phyloP scores from a whole-genome alignment of 2,888 invertebrate species.

The Thysanoteuthis rhombus region DNA sequence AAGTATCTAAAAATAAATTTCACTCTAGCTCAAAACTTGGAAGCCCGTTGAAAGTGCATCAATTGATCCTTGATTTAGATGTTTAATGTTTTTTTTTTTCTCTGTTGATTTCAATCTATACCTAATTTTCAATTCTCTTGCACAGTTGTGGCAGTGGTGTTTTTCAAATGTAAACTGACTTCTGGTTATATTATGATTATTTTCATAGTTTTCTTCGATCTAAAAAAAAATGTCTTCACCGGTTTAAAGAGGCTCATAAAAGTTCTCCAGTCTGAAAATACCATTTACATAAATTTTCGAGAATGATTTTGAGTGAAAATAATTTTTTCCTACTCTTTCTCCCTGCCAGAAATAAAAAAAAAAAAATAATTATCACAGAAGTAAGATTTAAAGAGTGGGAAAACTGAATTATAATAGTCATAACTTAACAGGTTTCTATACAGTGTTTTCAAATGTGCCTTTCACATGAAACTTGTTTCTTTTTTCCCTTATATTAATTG shows the following conservation, averaged over 20 bases:
- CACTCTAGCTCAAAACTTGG: too few relatives aligned
- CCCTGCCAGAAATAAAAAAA: background rate
- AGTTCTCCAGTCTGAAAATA: background rate
- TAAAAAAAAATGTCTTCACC: background rate
- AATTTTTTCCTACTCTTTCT: background rate
- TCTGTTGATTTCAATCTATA: background rate
- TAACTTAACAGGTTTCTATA: background rate
- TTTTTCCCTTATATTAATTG: background rate
- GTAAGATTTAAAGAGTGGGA: background rate
- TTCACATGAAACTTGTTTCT: background rate
- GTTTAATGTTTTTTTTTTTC: background rate
- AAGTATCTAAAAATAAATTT: background rate
- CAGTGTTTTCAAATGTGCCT: constrained; percentile 12
- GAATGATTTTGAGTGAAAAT: background rate
- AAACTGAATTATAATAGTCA: background rate
- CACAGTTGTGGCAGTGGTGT: background rate
- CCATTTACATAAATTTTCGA: background rate
- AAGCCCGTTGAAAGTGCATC: too few relatives aligned
- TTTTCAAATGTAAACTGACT: background rate
- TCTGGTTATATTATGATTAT: background rate
- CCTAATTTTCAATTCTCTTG: background rate
- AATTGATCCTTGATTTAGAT: background rate
- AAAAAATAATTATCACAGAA: background rate
- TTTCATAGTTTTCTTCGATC: background rate
- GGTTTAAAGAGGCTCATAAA: too few relatives aligned